Base-by-base conservation (phyloP, 2,113 vertebrate species). In the cat (Felis catus) region DNA sequence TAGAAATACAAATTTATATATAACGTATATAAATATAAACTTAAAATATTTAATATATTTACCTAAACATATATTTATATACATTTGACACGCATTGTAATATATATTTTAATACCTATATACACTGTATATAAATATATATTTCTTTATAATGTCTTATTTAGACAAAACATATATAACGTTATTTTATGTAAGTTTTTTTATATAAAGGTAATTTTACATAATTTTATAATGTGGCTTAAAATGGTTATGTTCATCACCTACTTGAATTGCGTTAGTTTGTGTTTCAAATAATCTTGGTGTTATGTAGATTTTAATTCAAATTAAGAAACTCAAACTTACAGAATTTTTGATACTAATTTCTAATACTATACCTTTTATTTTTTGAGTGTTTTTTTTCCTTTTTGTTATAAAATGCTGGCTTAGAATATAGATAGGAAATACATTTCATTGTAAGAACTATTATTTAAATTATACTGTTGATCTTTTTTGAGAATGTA, bases 371-470 rank as follows among this genome's bases (percentile, higher is more conserved):
- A 39, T 76, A 45, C 5, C 18, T 94, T 96, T 39, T 7, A 29
- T 94, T 84, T 95, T 83, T 70, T 23, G 2, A 25, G 36, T 85
- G 33, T 23, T 68, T 23, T 68, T 81, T 58, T 68, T 25, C 11
- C 85, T 93, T 89, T 90, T 16, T 58, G 1, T 93, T 95, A 71
- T 29, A 58, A 73, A 95, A 80, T 90, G 0, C 8, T 91, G 18
- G 1, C n/a, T 96, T 94, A 95, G 12, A 90, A 92, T 61, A 88
- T 1, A 36, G 8, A 39, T 65, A 61, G 25, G 9, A 48, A 95
- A 88, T 86, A 55, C 36, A 93, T 82, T 95, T 96, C 16, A 48
- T 95, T 79, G 5, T 66, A 76, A 86, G 27, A 93, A 68, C 5
- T 96, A 14, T 63, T 89, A 84, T 78, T 89, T 95, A 53, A 81